Base-by-base conservation (phyloP, 2,888 invertebrate species). In the Willowsia nigromaculata region DNA sequence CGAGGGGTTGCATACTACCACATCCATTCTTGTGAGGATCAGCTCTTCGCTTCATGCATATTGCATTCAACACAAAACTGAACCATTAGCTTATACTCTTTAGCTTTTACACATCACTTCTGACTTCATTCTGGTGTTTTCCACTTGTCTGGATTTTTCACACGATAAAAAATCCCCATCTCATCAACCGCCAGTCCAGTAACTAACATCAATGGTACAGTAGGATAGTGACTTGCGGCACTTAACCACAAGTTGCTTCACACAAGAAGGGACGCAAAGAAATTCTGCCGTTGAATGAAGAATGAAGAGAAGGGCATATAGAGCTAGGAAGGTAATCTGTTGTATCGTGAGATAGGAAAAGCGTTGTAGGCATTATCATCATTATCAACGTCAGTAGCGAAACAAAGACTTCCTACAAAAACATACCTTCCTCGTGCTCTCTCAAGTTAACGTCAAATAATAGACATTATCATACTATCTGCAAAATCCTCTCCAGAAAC, bases 131-230 rank as follows among this genome's bases (percentile, higher is more conserved):
- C 9, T 56, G 9, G 18, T n/a, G n/a, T 7, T n/a, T 50, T 78
- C 27, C 85, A 76, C 85, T 78, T 62, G 62, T 50, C 22, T 85
- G 78, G 25, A 65, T 78, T 85, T 85, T 85, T 85, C 85, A 85
- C 85, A 85, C 85, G 85, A 50, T 78, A 47, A 62, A 74, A 22
- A 56, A 71, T 74, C 74, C 76, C 74, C 40, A 25, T 65, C 33
- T 65, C 65, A 65, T 65, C 59, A 30, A 27, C 59, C 59, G 30
- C 30, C 33, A 37, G 37, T 62, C 30, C 65, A 33, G 62, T 6
- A 33, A 33, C n/a, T n/a, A n/a, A n/a, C n/a, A n/a, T n/a, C n/a
- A n/a, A n/a, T n/a, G n/a, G n/a, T n/a, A n/a, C 15, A 65, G 15
- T 13, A 7, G 7, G 22, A 9, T 47, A 9, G 47, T 47, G 27